Evolutionary conservation across 2,797 vertebrate species (phyloP), one percentile per base, ranked within the genome.

Genomic region (Fistularia commersonii): DNA sequence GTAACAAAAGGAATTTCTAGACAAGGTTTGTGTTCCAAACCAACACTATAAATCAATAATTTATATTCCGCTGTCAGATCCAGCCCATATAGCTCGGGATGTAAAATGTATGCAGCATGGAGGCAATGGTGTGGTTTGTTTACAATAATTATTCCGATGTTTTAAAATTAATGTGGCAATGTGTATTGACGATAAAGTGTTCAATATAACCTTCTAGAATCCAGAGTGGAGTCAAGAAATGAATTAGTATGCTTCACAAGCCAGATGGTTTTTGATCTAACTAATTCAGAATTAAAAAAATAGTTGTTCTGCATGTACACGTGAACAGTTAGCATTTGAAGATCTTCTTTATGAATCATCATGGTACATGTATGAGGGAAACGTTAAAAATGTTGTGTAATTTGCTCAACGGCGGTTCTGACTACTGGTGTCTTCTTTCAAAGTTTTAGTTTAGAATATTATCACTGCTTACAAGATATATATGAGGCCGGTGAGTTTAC

Each of bases 201-300:
- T 32, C 35, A 9, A 51, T 8, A 57, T 13, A 51, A 54, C 35
- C 31, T 42, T 56, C 7, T 23, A 23, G 23, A 23, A 23, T 2
- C 23, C 4, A 4, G 23, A 23, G 23, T 23, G 23, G 23, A 23
- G 23, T 23, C 7, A 37, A 33, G 53, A 48, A 53, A 32, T 9
- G 9, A 8, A 8, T 7, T 3, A 34, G 32, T 43, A 13, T 2
- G 12, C 12, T 2, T 32, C 11, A 23, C 34, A 11, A 32, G 31
- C 50, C 55, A 48, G 45, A 58, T 57, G 40, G 35, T 61, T 13
- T 62, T 61, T 52, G 38, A 57, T 54, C 39, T 54, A 50, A 37
- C 14, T 34, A 41, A n/a, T 52, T 15, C 56, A 54, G 9, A 56
- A 32, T 14, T 54, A 59, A 57, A 69, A 46, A 41, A 48, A 23